Percentiles rank a stretch among this genome's conserved stretches.
Evolutionary conservation across 2,113 vertebrate genomes (phyloP).

Genomic region (Rhinoptilus africanus): DNA sequence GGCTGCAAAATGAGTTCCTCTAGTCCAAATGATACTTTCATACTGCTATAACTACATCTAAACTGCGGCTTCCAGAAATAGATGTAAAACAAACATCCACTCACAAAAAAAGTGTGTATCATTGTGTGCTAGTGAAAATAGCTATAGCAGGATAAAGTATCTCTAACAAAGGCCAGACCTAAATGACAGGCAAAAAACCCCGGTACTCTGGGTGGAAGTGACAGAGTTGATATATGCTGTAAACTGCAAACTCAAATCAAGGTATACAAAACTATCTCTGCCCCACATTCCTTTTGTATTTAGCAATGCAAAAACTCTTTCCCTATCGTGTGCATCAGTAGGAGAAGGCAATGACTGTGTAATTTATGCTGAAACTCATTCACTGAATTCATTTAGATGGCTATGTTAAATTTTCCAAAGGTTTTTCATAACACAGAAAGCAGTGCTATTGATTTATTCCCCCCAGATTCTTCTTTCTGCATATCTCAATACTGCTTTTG

Average conservation of each 20-base stretch:
- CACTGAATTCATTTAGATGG: background rate
- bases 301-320: background rate
- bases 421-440: background rate
- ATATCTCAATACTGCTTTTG: background rate
- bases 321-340: background rate
- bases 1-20: background rate
- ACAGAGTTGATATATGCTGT: background rate
- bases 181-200: background rate
- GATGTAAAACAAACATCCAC: background rate
- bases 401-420: background rate
- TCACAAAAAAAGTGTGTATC: background rate
- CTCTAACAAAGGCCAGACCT: background rate
- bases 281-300: background rate
- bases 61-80: background rate
- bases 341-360: background rate
- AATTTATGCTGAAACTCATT: constrained; percentile 2
- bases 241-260: background rate
- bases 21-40: background rate
- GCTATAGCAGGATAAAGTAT: background rate
- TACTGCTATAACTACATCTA: background rate
- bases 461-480: background rate
- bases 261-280: background rate
- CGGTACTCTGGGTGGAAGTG: background rate
- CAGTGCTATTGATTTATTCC: background rate
- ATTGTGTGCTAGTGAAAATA: background rate